Conservation (phyloP, 1,140 invertebrate species). For the Chymomyza costata region DNA sequence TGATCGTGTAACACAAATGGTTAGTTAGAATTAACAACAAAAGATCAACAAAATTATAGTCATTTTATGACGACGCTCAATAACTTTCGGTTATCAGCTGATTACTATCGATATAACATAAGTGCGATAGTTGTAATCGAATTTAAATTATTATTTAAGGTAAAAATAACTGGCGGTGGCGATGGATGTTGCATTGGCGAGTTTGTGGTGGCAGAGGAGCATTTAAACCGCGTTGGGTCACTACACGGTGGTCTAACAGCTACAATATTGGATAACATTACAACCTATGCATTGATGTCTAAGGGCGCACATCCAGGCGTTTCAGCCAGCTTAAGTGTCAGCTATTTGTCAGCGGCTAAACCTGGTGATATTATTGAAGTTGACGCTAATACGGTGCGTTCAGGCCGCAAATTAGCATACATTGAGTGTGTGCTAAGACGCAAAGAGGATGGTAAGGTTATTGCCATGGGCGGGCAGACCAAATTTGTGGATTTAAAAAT, state of each 20-base stretch:
- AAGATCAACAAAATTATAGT: too few species aligned
- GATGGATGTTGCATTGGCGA: conserved; percentile 76
- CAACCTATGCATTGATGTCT: conserved; percentile 86
- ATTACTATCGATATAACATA: conserved; percentile 39
- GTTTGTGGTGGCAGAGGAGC: conserved; percentile 85
- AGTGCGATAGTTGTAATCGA: conserved; percentile 31
- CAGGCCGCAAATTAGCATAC: conserved; percentile 88
- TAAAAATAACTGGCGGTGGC: conserved; percentile 53
- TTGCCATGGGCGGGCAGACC: conserved; percentile 88
- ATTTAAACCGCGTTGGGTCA: conserved; percentile 84
- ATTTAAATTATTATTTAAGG: conserved; percentile 26
- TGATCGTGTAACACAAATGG: conserved; percentile 76
- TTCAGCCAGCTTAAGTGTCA: conserved; percentile 85
- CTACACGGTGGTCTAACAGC: conserved; percentile 90
- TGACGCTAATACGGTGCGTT: conserved; percentile 85
- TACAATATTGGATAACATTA: conserved; percentile 89
- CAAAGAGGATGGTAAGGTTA: conserved; percentile 81
- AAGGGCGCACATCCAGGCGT: conserved; percentile 80
- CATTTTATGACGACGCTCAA: too few species aligned
- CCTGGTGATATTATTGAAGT: conserved; percentile 86
- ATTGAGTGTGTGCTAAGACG: conserved; percentile 85
- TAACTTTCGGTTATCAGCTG: conserved; percentile 48
- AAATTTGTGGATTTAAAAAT: conserved; percentile 80
- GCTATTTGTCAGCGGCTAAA: conserved; percentile 83
- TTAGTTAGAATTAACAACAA: conserved; percentile 43